These are phyloP conservation scores for Melieria omissa DNA, from an alignment of 2,888 invertebrate genomes.

Conservation along the genomic window DNA sequence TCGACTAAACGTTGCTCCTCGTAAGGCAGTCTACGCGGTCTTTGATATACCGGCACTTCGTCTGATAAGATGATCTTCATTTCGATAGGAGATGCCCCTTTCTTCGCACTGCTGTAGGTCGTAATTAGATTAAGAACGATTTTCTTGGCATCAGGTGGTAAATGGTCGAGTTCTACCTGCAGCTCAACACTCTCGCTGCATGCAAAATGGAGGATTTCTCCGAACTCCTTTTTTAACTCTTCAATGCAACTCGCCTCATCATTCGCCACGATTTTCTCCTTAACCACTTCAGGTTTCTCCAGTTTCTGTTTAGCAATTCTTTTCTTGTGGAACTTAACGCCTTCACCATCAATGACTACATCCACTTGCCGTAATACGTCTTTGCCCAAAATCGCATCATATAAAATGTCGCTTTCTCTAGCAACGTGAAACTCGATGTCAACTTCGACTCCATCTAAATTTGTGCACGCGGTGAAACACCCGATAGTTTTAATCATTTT, in stretches of 20 bases:
- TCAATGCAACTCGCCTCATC: not conserved
- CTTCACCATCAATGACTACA: slow-evolving; percentile 17
- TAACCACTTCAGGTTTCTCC: not conserved
- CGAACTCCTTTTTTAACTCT: slow-evolving; percentile 27
- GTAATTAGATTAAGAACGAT: slow-evolving; percentile 4
- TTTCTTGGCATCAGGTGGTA: not conserved
- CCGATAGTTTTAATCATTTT: slow-evolving; percentile 30
- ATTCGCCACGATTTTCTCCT: not conserved
- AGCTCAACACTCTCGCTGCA: not conserved
- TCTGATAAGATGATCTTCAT: slow-evolving; percentile 38
- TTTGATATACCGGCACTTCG: slow-evolving; percentile 35
- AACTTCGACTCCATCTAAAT: slow-evolving; percentile 16
- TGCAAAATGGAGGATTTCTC: slow-evolving; percentile 4
- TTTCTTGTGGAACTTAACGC: slow-evolving; percentile 28
- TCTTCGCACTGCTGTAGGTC: slow-evolving; percentile 9
- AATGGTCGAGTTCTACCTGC: slow-evolving; percentile 11
- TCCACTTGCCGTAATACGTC: slow-evolving; percentile 27
- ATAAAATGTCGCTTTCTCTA: slow-evolving; percentile 21
- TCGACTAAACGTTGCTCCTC: slow-evolving; percentile 17
- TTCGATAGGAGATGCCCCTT: slow-evolving; percentile 30
- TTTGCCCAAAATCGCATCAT: slow-evolving; percentile 28
- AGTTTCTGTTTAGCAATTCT: not conserved
- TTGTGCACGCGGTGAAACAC: slow-evolving; percentile 7
- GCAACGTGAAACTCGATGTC: slow-evolving; percentile 19
- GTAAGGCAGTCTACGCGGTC: slow-evolving; percentile 27